phyloP scores from a whole-genome alignment of 2,888 invertebrate species.

The Noctuana brunneofusca region DNA sequence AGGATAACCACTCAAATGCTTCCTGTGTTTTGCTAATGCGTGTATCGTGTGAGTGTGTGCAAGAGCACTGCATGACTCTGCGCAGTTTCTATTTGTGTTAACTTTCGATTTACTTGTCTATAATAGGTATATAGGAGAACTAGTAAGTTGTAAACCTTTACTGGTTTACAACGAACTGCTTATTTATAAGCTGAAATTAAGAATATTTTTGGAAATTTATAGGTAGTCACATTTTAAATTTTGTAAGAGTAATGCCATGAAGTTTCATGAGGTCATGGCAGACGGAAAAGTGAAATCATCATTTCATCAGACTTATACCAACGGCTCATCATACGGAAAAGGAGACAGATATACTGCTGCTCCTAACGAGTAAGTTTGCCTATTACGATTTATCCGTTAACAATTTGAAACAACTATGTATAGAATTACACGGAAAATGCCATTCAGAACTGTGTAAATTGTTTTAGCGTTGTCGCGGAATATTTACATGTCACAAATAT shows the following conservation, averaged over 20 bases:
- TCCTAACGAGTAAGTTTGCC: constrained; percentile 72
- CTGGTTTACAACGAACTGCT: neutral
- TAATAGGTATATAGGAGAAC: constrained; percentile 6
- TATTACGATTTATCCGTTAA: constrained; percentile 24
- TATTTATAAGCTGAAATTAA: neutral
- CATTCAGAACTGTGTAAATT: neutral
- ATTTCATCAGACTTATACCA: constrained; percentile 47
- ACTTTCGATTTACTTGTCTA: constrained; percentile 22
- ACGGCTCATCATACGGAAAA: constrained; percentile 71
- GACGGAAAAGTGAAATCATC: constrained; percentile 53
- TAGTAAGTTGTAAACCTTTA: neutral
- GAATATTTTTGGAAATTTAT: neutral
- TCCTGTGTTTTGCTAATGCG: constrained; percentile 58
- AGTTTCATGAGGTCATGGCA: constrained; percentile 56
- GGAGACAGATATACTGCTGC: constrained; percentile 76
- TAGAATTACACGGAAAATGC: constrained; percentile 5
- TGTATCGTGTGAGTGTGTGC: constrained; percentile 37
- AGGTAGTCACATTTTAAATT: neutral
- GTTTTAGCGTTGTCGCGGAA: neutral
- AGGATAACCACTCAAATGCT: constrained; percentile 65
- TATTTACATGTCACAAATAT: neutral
- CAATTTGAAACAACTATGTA: neutral
- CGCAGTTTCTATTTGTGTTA: constrained; percentile 31
- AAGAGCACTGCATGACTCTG: constrained; percentile 27
- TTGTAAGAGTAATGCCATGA: constrained; percentile 58